Evolutionary conservation across 2,113 vertebrate species (phyloP), one percentile per base, ranked within the genome.

Genomic region (Epinephelus lanceolatus): DNA sequence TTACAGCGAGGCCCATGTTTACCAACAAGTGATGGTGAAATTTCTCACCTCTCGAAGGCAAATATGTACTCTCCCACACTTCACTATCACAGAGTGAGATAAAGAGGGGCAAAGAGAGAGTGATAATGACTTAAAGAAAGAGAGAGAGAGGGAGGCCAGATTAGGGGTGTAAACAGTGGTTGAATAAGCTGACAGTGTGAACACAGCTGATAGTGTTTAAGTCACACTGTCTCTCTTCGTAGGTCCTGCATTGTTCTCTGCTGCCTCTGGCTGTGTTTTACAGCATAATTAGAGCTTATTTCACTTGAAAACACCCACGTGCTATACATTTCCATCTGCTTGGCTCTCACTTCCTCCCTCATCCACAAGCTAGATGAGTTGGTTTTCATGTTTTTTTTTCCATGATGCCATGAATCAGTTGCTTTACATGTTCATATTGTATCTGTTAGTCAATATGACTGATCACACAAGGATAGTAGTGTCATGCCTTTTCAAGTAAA

Each of bases 121-220:
- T 53, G 84, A 84, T 85, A 84, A 83, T 78, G 81, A 72, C 56
- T 84, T 18, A 17, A 3, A 77, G 60, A 1, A 40, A 27, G 70
- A 49, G 59, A 92, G 78, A 21, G 81, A 86, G 45, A 78, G 81
- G 71, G 84, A 25, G 55, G 55, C 70, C 77, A 79, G 55, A 76
- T 79, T 90, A 78, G 17, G 80, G 94, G 82, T 88, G 84, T 91
- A 89, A 95, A 92, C 81, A 93, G 88, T 86, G 87, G 93, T 93
- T 93, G 94, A 95, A 96, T 83, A 94, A 77, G 68, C 78, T 71
- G 76, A 92, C 68, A 72, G 86, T 95, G 96, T 95, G 94, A 95
- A 93, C 95, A 96, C 96, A 97, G 96, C 95, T 97, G 96, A 97
- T 84, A 96, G 88, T 83, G 93, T 93, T 96, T 95, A 95, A 94